Evolutionary conservation across 2,113 vertebrate genomes (phyloP).

Genomic region (Chrysemys picta): DNA sequence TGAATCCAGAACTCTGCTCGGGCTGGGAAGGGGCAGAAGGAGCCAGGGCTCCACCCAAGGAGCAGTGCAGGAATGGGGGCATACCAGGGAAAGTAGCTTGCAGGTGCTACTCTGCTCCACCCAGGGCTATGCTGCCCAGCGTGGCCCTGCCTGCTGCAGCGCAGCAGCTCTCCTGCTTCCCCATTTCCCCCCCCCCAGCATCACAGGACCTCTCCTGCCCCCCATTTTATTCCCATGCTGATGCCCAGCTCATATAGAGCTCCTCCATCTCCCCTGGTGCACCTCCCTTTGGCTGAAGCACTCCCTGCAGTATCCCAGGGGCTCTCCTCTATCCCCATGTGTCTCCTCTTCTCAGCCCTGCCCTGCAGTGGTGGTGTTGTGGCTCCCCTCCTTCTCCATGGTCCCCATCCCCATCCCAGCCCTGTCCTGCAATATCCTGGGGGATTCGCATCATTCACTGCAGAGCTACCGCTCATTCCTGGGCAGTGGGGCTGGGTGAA

Average conservation of each 20-base stretch:
- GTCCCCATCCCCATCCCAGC: background rate
- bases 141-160: too few species aligned
- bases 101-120: too few species aligned
- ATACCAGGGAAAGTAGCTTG: too few species aligned
- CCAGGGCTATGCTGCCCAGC: too few species aligned
- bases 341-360: background rate
- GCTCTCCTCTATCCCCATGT: background rate
- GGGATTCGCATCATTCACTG: background rate
- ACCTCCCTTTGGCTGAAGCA: background rate
- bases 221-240: background rate
- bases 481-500: too few species aligned
- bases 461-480: background rate
- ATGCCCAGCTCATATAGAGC: background rate
- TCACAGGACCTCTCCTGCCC: background rate
- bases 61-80: background rate
- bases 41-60: background rate
- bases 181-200: background rate
- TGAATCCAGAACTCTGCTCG: background rate
- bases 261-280: background rate
- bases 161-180: background rate
- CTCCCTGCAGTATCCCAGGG: background rate
- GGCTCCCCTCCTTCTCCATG: background rate
- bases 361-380: background rate
- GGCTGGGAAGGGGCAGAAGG: background rate
- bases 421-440: background rate